Base-by-base conservation (phyloP, 2,113 vertebrate species). In the Neomonachus schauinslandi region DNA sequence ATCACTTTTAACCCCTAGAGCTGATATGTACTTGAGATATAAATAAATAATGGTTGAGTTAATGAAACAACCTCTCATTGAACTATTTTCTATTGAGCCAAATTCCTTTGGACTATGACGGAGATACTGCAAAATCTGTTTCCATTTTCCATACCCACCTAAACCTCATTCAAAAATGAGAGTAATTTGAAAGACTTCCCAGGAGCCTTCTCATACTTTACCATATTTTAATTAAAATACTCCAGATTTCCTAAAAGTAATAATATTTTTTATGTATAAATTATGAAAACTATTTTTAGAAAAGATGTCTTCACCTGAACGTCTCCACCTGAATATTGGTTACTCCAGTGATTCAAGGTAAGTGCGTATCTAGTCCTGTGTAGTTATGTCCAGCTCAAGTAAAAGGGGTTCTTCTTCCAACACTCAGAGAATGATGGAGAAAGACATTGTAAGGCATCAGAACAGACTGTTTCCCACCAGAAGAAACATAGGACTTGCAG, bases 211-310 rank as follows among this genome's bases (percentile, higher is more conserved):
- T 90, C 61, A 28, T 57, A 61, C 18, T 65, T 87, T 4, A 46
- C 28, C 31, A 65, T 15, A 8, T 86, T 92, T 97, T 79, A 69
- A 92, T 86, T 63, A 77, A 57, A 67, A 91, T 46, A 13, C 13
- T 69, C 28, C 19, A 85, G 0, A 26, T 82, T 69, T 76, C 42
- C 36, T 77, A 67, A 63, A 72, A 69, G 22, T 61, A 57, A 19
- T 95, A 89, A 65, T 65, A 94, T n/a, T 57, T 89, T 24, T 80
- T 55, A n/a, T 28, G 15, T 96, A 28, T 79, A 94, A 77, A 53
- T 92, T 21, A 42, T 61, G n/a, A 21, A 39, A 81, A 83, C n/a
- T 59, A n/a, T 80, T 90, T 89, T 71, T 79, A 55, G 49, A 81
- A 85, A 89, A 39, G 39, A 39, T 5, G 4, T 42, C 39, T 42